These are phyloP conservation scores for Chamaea fasciata DNA, from an alignment of 2,113 vertebrate species.

Conservation along the genomic window DNA sequence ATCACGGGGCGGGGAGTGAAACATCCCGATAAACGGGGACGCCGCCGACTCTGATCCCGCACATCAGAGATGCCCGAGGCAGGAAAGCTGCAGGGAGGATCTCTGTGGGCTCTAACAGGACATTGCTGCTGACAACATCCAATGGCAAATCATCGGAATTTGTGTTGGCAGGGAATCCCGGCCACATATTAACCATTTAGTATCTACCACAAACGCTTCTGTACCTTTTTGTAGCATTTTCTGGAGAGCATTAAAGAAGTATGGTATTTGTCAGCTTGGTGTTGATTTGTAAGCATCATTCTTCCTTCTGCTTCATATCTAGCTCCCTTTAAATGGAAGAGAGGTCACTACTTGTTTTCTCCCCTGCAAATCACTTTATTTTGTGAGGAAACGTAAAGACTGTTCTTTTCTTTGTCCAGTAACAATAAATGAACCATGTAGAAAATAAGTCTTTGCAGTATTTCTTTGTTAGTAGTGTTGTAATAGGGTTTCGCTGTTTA, in stretches of 20 bases:
- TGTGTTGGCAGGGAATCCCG: slow-evolving; percentile 26
- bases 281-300: background rate
- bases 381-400: background rate
- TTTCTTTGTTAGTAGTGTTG: background rate
- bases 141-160: slow-evolving; percentile 26
- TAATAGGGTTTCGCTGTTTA: background rate
- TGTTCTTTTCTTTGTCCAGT: background rate
- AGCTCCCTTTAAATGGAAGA: background rate
- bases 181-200: background rate
- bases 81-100: slow-evolving; percentile 25
- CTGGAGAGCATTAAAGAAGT: background rate
- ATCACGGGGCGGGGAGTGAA: background rate
- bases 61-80: background rate
- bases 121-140: slow-evolving; percentile 17
- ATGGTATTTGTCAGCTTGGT: background rate
- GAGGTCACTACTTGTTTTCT: background rate
- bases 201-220: background rate
- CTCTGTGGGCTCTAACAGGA: slow-evolving; percentile 15
- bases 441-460: background rate
- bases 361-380: background rate
- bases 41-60: background rate
- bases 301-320: background rate
- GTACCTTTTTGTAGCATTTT: background rate
- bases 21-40: background rate
- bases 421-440: background rate